A percentile compares a stretch with the other conserved stretches of the same genome.
Evolutionary conservation across 2,113 vertebrate species (phyloP).

Genomic region (Formicarius rufipectus): DNA sequence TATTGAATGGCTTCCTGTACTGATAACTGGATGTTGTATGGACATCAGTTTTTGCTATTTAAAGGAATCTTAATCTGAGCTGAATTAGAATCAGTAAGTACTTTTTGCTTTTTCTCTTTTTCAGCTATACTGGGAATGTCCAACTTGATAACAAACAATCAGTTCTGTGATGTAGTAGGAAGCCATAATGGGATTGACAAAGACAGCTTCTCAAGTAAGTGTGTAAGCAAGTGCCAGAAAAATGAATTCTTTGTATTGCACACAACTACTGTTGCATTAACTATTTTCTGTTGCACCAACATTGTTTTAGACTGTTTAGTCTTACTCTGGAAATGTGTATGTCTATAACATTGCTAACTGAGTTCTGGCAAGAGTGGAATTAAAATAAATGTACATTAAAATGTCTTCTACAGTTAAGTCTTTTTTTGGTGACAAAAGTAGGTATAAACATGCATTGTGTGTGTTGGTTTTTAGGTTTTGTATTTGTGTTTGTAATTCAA

Average conservation of each 20-base stretch:
- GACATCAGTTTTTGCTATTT: background rate
- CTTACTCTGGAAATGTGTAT: background rate
- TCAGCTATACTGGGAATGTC: constrained; percentile 95
- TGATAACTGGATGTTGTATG: background rate
- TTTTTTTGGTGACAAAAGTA: background rate
- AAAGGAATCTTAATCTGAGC: background rate
- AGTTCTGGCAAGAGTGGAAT: background rate
- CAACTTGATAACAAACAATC: constrained; percentile 87
- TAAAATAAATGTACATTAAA: background rate
- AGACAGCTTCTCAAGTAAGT: constrained; percentile 82
- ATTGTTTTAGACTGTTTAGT: background rate
- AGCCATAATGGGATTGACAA: constrained; percentile 75
- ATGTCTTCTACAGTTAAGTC: background rate
- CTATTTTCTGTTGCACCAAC: background rate
- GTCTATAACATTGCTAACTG: background rate
- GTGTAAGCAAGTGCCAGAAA: background rate
- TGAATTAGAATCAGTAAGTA: background rate
- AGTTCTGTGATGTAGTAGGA: constrained; percentile 81
- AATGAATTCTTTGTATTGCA: background rate
- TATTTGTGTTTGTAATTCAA: background rate
- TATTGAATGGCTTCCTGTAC: background rate
- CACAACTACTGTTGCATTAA: background rate
- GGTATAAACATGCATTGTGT: background rate
- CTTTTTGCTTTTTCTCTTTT: background rate
- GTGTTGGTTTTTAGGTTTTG: background rate